These are phyloP conservation scores for Calephelis virginiensis DNA, from an alignment of 1,140 invertebrate species.

Conservation along the genomic window DNA sequence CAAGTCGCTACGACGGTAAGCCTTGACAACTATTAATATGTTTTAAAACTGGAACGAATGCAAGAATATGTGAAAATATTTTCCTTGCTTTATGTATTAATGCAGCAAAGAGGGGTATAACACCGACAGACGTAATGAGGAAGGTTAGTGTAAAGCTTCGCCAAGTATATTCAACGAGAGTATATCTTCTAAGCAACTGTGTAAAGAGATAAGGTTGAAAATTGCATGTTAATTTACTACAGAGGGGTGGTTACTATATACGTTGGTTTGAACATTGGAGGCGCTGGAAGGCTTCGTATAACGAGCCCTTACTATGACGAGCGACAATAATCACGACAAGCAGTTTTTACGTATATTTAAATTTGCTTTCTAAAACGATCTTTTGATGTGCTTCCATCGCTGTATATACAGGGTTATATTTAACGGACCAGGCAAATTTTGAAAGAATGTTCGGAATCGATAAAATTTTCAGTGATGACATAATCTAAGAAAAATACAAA, in stretches of 20 bases:
- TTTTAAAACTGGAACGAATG: conserved; percentile 48
- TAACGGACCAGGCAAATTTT: too few species aligned
- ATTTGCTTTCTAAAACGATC: conserved; percentile 16
- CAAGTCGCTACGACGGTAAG: too few species aligned
- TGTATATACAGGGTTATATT: too few species aligned
- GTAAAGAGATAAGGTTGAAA: conserved; percentile 46
- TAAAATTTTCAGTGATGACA: too few species aligned
- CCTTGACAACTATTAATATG: not conserved
- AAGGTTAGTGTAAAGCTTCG: conserved; percentile 50
- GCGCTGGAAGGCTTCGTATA: conserved; percentile 57
- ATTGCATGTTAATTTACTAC: conserved; percentile 32
- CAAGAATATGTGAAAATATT: conserved; percentile 61
- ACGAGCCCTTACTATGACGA: conserved; percentile 59
- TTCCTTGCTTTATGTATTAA: conserved; percentile 60
- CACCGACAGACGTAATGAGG: conserved; percentile 69
- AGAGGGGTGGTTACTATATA: conserved; percentile 41
- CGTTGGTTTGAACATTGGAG: conserved; percentile 38
- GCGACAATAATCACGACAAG: conserved; percentile 50
- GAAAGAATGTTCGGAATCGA: too few species aligned
- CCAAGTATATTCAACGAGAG: conserved; percentile 28
- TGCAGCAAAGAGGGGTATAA: conserved; percentile 61
- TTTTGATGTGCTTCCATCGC: not conserved
- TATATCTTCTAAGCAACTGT: conserved; percentile 24
- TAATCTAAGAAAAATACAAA: too few species aligned
- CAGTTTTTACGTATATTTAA: conserved; percentile 47